Conservation (phyloP, 2,888 invertebrate species). For the Pheosia tremula region DNA sequence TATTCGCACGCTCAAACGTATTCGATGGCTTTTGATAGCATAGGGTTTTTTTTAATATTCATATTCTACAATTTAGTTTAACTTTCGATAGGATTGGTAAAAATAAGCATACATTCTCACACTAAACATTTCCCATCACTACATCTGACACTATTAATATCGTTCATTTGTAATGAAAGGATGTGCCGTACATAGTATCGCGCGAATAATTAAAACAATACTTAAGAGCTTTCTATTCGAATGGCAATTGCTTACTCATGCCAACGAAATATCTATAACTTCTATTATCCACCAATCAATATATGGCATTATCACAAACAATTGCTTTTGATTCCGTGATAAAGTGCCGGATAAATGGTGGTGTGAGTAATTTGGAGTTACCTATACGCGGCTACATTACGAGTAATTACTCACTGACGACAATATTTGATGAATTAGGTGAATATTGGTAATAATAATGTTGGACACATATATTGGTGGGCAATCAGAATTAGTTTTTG, state of each 20-base stretch:
- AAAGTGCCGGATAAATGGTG: neutral
- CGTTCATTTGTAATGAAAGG: neutral
- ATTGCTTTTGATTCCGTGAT: neutral
- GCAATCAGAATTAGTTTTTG: too few species aligned
- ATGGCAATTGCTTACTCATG: neutral
- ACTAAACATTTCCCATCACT: neutral
- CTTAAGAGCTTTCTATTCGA: neutral
- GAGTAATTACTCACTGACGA: constrained; percentile 5
- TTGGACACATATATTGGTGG: too few species aligned
- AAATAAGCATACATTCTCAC: neutral
- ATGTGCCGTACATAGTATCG: neutral
- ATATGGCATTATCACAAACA: neutral
- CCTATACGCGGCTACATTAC: neutral
- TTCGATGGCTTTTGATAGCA: neutral
- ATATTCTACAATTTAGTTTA: too few species aligned
- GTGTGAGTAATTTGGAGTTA: neutral
- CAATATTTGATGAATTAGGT: neutral
- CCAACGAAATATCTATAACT: neutral
- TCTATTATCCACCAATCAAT: neutral
- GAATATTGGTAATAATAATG: too few species aligned
- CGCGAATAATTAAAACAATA: neutral
- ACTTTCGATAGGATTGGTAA: neutral
- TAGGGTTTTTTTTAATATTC: neutral
- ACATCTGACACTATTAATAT: neutral
- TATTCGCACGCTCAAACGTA: neutral